Base-by-base conservation (phyloP, 2,797 vertebrate species). In the Anas acuta region DNA sequence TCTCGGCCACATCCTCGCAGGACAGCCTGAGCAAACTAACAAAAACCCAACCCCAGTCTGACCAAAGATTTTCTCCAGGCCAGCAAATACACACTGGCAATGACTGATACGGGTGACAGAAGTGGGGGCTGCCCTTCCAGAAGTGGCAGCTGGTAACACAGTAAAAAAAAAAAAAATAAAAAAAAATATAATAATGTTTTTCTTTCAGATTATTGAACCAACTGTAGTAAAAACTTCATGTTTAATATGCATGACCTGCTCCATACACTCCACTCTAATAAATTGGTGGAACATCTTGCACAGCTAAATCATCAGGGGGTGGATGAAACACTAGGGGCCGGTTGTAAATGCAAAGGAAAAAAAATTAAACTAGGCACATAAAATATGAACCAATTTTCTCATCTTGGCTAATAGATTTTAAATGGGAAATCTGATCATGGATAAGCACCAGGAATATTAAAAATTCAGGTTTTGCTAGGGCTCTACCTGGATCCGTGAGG, bases 41-140 rank as follows among this genome's bases (percentile, higher is more conserved):
- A 91, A 86, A 91, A 96, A 95, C 87, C 58, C 71, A 86, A 71
- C 64, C 78, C 84, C 66, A 58, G 54, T 73, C 79, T 57, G 82
- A 77, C 72, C 80, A 57, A 64, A 78, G 89, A 86, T 92, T 93
- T 94, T 96, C 67, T 66, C 61, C 16, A 60, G 93, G 87, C 77
- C 76, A 78, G 76, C 87, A 74, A 66, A 67, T 81, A 88, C 96
- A 91, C 95, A 92, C 95, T 83, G 83, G 75, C 92, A 41, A 32
- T 84, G 95, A 94, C 86, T 66, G 84, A 96, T 95, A 77, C 82
- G 62, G 79, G 35, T 93, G 95, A 94, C 92, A 93, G 90, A 86
- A 75, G 66, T 89, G 87, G 89, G 76, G 79, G 88, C 28, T 4
- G 86, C 75, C 60, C 84, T 80, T 93, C 91, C 85, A 66, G 64